Conservation (phyloP, 2,797 vertebrate genomes). For the Selene dorsalis region DNA sequence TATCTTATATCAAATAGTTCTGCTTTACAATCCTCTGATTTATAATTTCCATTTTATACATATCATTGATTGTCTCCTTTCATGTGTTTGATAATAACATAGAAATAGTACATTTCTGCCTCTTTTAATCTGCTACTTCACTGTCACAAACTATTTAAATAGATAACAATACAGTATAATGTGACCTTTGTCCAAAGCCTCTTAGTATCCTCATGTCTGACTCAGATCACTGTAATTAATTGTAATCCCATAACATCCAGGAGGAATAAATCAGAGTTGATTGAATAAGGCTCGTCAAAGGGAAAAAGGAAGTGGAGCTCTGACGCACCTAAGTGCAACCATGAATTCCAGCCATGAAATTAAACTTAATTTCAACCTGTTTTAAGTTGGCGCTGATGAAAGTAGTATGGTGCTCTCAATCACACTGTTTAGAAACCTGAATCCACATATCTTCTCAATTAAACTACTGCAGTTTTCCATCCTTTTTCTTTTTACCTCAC, state of each 20-base stretch:
- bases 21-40: no score
- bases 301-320: conserved; percentile 33
- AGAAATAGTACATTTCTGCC: not conserved
- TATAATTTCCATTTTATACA: no score
- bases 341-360: conserved; percentile 50
- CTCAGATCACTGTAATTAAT: conserved; percentile 18
- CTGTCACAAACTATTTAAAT: not conserved
- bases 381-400: conserved; percentile 45
- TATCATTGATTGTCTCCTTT: no score
- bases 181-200: conserved; percentile 7
- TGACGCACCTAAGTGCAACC: conserved; percentile 37
- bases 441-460: conserved; percentile 47
- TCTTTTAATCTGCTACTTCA: not conserved
- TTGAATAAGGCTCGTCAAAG: conserved; percentile 43
- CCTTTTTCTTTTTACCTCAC: conserved; percentile 16
- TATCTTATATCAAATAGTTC: no score
- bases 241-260: conserved; percentile 25
- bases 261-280: conserved; percentile 36
- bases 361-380: conserved; percentile 51
- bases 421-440: conserved; percentile 67
- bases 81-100: not conserved
- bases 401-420: conserved; percentile 45
- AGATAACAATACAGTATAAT: not conserved
- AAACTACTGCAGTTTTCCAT: conserved; percentile 50
- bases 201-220: conserved; percentile 16